Base-by-base conservation (phyloP, 2,888 invertebrate species). In the Isotomurus palustris region DNA sequence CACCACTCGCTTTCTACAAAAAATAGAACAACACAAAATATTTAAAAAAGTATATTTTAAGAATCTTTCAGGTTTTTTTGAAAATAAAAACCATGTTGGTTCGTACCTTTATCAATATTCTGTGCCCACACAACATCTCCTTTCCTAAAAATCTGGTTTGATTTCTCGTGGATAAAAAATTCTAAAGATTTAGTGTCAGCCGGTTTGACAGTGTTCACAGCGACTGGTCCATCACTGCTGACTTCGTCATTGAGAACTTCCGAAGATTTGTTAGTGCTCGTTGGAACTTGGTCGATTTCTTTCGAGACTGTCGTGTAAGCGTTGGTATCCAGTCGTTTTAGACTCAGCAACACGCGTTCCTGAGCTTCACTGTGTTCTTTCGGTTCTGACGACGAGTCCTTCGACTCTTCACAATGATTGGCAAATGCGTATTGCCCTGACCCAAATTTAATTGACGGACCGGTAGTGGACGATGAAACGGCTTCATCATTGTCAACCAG, bases 71-170 rank as follows among this genome's bases (percentile, higher is more conserved):
- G 8, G 14, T 32, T 32, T 8, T 8, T 10, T 8, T 32, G 8
- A 8, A 32, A 10, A 32, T 8, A 14, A 10, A 32, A 32, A 10
- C 32, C 14, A 10, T 32, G 8, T 8, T 32, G 8, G 14, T 32
- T 32, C 32, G 14, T 32, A 32, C 10, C 40, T 6, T 47, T 29
- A 47, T 28, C 47, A 6, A 29, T 4, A 3, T 10, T 84, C 75
- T 91, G 90, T 0, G 90, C 91, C 91, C 91, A 91, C 3, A 91
- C 86, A 50, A 91, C 84, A 74, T 90, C 89, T 0, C 89, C 89
- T 1, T 61, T 65, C 14, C 47, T 54, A 41, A 56, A 67, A 0
- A 41, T 75, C n/a, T 43, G 47, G 22, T 60, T 58, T 19, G 54
- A 55, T 19, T 50, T 50, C 36, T 60, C 56, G 49, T 65, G 58